Conservation (phyloP, 2,113 vertebrate genomes). For the Colaptes auratus region DNA sequence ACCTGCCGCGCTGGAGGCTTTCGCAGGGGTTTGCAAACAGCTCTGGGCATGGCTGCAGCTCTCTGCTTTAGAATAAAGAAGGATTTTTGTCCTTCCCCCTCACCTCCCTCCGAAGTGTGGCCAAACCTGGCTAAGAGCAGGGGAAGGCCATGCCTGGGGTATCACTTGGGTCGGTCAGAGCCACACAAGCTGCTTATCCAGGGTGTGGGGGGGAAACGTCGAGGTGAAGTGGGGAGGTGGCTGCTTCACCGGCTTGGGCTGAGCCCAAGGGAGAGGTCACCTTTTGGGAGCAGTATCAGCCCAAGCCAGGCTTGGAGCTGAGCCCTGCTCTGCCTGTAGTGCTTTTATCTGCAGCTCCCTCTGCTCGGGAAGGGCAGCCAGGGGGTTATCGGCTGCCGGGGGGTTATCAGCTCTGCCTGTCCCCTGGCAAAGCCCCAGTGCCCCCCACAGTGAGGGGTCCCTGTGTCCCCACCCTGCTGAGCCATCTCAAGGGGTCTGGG, state of each 20-base stretch:
- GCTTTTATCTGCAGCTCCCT: slow-evolving; percentile 34
- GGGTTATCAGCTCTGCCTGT: neutral
- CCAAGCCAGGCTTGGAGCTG: slow-evolving; percentile 19
- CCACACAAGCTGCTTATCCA: neutral
- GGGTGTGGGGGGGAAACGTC: neutral
- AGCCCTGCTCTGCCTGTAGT: neutral
- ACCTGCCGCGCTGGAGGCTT: slow-evolving; percentile 3
- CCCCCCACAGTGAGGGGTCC: neutral
- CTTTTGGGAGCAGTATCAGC: slow-evolving; percentile 21
- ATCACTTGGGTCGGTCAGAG: neutral
- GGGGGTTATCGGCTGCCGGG: neutral
- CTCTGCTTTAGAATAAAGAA: neutral
- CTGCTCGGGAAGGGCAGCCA: neutral
- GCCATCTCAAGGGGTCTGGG: neutral
- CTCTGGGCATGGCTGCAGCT: neutral
- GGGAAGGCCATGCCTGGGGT: neutral
- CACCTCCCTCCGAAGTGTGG: accelerated
- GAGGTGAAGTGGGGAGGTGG: neutral
- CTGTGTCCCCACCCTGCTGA: neutral
- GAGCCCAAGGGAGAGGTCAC: neutral
- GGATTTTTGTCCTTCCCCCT: neutral
- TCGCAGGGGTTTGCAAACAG: neutral
- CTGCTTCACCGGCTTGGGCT: neutral
- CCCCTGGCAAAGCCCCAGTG: neutral
- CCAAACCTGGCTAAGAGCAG: neutral